Evolutionary conservation across 92 coral and sea anemone species (phyloP).

Genomic region (Nematostella vectensis): DNA sequence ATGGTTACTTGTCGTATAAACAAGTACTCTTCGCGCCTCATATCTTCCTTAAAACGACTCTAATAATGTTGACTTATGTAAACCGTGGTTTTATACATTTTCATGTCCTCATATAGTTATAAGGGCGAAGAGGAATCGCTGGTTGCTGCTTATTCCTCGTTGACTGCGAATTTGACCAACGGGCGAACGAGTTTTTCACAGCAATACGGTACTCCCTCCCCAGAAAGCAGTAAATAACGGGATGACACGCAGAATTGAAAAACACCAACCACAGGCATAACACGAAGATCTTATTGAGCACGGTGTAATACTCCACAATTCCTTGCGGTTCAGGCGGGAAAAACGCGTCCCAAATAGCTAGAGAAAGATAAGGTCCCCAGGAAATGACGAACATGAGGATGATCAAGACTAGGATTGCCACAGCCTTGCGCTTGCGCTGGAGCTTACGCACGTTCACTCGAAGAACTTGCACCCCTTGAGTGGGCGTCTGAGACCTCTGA

Average conservation of each 20-base stretch:
- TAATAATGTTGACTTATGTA: too few species aligned
- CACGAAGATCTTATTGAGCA: constrained; percentile 26
- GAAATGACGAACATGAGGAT: constrained; percentile 39
- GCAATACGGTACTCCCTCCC: constrained; percentile 65
- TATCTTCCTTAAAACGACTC: too few species aligned
- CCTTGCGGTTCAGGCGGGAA: not conserved
- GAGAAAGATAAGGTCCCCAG: constrained; percentile 41
- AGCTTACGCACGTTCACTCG: constrained; percentile 26
- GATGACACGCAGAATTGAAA: constrained; percentile 57
- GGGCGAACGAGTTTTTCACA: constrained; percentile 26
- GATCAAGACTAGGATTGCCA: constrained; percentile 49
- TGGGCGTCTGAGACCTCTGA: constrained; percentile 1
- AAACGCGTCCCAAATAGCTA: constrained; percentile 29
- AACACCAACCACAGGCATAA: constrained; percentile 35
- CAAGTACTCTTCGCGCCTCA: too few species aligned
- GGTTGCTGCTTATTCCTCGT: not conserved
- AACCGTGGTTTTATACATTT: too few species aligned
- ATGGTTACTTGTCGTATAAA: too few species aligned
- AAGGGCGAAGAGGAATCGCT: not conserved
- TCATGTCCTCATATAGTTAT: not conserved
- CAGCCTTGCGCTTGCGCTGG: constrained; percentile 54
- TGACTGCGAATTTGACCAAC: constrained; percentile 2
- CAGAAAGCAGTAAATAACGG: constrained; percentile 57
- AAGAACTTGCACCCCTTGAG: not conserved
- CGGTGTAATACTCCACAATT: not conserved